Base-by-base conservation (phyloP, 2,888 invertebrate species). In the Drosophila parthenogenetica region DNA sequence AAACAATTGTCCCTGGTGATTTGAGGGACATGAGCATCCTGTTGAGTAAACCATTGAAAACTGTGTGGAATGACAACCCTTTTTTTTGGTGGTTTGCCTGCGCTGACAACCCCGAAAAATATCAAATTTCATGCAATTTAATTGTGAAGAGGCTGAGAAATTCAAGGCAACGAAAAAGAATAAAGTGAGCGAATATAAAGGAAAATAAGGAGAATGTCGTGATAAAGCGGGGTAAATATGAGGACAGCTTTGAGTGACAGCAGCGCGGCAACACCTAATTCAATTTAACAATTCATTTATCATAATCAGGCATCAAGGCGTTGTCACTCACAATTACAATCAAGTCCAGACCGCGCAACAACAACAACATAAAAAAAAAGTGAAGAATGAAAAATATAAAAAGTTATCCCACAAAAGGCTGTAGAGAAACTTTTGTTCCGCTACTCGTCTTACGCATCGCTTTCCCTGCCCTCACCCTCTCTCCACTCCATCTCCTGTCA, bases 281-380 rank as follows among this genome's bases (percentile, higher is more conserved):
- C 84, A 88, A 88, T 89, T 88, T 88, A 88, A 86, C 89, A 87
- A 89, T 89, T 88, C 87, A 88, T 88, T 89, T 89, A 89, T 88
- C 89, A 88, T 87, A 89, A 89, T 88, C 87, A 87, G 83, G 79
- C 87, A 87, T 85, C 87, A 89, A 84, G 86, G 81, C 88, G 81
- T 75, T 87, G 86, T 88, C 86, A 87, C 86, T 87, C 86, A 87
- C 88, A 87, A 87, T 87, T 88, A 88, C 84, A 70, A 84, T 86
- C 86, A 86, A 78, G 68, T 67, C 50, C 32, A 35, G 50, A 35
- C 29, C 7, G 37, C 57, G 48, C 45, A 40, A 55, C 5, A 35
- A 14, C 19, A 49, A 35, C 19, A 16, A 25, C 39, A 49, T 42
- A 40, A 42, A 53, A 50, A 40, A 42, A 53, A 8, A 17, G 25